phyloP scores from a whole-genome alignment of 2,888 invertebrate genomes.

The Athalia cordata region DNA sequence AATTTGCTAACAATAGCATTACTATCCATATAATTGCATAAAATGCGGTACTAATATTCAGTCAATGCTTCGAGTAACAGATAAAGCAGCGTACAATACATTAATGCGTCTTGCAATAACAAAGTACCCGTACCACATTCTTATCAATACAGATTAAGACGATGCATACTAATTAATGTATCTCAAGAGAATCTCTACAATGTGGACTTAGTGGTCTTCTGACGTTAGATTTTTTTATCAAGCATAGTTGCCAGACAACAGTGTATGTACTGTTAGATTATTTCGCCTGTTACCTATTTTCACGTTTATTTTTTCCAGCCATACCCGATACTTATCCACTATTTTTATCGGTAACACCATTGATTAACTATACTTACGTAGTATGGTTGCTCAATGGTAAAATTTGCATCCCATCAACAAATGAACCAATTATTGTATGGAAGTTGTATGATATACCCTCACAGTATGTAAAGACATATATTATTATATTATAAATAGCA shows the following conservation, averaged over 20 bases:
- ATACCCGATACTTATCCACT: background rate
- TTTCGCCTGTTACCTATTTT: background rate
- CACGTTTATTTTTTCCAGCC: background rate
- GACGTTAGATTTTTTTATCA: too few relatives aligned
- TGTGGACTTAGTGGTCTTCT: too few relatives aligned
- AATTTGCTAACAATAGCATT: background rate
- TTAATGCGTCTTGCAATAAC: background rate
- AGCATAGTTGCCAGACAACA: too few relatives aligned
- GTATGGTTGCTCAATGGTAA: too few relatives aligned
- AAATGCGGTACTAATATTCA: too few relatives aligned
- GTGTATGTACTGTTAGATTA: too few relatives aligned
- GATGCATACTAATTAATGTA: too few relatives aligned
- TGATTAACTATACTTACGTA: too few relatives aligned
- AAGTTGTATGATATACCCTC: background rate
- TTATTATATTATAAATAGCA: slow-evolving; percentile 17
- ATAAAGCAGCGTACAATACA: background rate
- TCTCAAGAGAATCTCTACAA: too few relatives aligned
- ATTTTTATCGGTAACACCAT: background rate
- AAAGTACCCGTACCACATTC: background rate
- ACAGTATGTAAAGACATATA: background rate
- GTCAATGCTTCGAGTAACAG: too few relatives aligned
- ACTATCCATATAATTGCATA: background rate
- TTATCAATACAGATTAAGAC: slow-evolving; percentile 6
- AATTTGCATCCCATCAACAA: slow-evolving; percentile 18
- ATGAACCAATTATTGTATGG: background rate